A percentile compares a stretch with the other conserved stretches of the same genome.
These are phyloP conservation scores for Capreolus pygargus DNA, from an alignment of 2,113 vertebrate genomes.

Conservation along the genomic window DNA sequence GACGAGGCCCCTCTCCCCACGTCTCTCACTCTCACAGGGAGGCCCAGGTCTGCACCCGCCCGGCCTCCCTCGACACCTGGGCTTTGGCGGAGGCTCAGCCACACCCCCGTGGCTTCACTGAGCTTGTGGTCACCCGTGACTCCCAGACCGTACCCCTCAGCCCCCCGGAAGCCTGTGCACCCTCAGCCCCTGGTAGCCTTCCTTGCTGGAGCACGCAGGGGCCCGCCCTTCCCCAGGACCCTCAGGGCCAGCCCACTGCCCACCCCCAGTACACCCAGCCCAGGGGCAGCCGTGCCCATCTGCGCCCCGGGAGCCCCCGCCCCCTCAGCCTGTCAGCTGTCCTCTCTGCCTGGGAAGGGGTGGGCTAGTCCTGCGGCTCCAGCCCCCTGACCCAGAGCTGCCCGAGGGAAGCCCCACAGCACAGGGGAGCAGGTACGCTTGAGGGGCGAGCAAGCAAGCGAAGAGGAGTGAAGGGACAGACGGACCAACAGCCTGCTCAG, in stretches of 20 bases:
- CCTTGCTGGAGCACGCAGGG: accelerated
- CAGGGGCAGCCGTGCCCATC: accelerated
- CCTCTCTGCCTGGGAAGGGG: neutral
- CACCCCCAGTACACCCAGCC: neutral
- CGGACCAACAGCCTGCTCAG: accelerated
- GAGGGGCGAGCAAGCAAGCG: accelerated
- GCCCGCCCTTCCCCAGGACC: too few species aligned
- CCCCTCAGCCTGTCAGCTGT: neutral
- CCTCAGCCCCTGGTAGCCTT: neutral
- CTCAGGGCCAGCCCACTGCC: accelerated
- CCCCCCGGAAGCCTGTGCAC: neutral
- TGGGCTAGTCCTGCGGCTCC: neutral
- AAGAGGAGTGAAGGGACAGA: neutral
- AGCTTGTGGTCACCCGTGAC: neutral
- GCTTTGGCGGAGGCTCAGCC: neutral
- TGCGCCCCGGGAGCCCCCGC: accelerated
- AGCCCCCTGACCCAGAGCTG: neutral
- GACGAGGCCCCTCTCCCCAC: accelerated
- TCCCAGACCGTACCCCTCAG: neutral
- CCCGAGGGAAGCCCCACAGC: neutral
- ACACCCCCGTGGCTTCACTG: neutral
- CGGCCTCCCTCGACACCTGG: neutral
- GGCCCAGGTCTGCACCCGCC: accelerated
- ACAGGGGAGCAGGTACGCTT: neutral
- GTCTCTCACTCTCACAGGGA: neutral